phyloP scores from a whole-genome alignment of 1,140 invertebrate genomes.

The Ruditapes philippinarum region DNA sequence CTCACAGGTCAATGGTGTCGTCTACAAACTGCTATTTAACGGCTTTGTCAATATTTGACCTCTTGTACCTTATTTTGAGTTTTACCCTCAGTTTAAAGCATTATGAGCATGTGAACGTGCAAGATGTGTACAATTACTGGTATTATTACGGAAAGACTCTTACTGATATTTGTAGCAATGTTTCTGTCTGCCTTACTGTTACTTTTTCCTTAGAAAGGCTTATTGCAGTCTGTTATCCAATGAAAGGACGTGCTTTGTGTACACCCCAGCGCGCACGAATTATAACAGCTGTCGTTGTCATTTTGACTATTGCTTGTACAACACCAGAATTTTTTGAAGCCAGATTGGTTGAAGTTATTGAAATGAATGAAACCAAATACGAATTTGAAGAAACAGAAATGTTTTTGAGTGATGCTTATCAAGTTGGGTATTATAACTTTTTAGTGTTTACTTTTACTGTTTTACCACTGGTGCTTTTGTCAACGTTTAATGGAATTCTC shows the following conservation, averaged over 20 bases:
- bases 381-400: slow-evolving; percentile 67
- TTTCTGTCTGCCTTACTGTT: slow-evolving; percentile 91
- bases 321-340: slow-evolving; percentile 75
- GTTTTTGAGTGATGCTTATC: slow-evolving; percentile 88
- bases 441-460: slow-evolving; percentile 90
- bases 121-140: slow-evolving; percentile 69
- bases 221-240: slow-evolving; percentile 92
- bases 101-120: slow-evolving; percentile 89
- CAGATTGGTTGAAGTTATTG: slow-evolving; percentile 40
- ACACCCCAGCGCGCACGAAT: slow-evolving; percentile 87
- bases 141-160: slow-evolving; percentile 88
- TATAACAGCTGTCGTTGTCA: slow-evolving; percentile 60
- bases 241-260: slow-evolving; percentile 91
- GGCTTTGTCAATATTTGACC: slow-evolving; percentile 91
- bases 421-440: slow-evolving; percentile 90
- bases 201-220: slow-evolving; percentile 93
- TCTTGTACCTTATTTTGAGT: slow-evolving; percentile 90
- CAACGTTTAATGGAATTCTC: slow-evolving; percentile 92
- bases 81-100: slow-evolving; percentile 89
- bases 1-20: slow-evolving; percentile 90
- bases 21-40: slow-evolving; percentile 92
- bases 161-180: slow-evolving; percentile 90
- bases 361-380: slow-evolving; percentile 1
- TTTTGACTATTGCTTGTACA: slow-evolving; percentile 68
- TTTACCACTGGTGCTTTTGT: slow-evolving; percentile 90